These are phyloP conservation scores for Cheilosia impressa DNA, from an alignment of 2,888 invertebrate species.

Conservation along the genomic window DNA sequence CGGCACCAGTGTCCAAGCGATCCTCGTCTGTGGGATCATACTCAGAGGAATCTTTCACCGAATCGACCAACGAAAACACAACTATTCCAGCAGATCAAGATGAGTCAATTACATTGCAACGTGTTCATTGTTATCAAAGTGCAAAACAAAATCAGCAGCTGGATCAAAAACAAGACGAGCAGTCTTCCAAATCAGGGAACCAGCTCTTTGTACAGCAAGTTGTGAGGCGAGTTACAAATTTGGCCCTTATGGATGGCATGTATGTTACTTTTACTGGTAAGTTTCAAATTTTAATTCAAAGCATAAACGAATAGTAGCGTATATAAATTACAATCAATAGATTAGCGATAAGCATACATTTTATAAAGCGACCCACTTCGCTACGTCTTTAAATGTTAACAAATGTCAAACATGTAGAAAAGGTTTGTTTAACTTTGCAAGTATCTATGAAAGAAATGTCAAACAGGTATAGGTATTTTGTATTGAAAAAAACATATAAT, in stretches of 20 bases:
- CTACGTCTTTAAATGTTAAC: too few species aligned
- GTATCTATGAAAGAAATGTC: too few species aligned
- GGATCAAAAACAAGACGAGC: background rate
- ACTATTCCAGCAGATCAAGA: conserved; percentile 7
- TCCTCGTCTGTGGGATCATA: conserved; percentile 24
- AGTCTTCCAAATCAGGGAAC: background rate
- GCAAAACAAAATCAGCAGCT: conserved; percentile 7
- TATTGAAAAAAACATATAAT: too few species aligned
- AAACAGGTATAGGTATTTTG: too few species aligned
- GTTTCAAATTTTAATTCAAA: background rate
- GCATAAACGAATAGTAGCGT: background rate
- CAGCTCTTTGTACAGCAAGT: background rate
- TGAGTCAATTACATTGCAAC: conserved; percentile 18
- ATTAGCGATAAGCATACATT: too few species aligned
- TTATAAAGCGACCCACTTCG: too few species aligned
- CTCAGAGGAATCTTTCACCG: conserved; percentile 19
- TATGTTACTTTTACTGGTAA: conserved; percentile 57
- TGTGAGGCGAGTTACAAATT: background rate
- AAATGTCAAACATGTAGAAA: too few species aligned
- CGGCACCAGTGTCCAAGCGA: conserved; percentile 5
- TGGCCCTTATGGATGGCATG: conserved; percentile 34
- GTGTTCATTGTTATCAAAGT: conserved; percentile 12
- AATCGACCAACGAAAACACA: conserved; percentile 13
- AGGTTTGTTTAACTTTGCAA: too few species aligned
- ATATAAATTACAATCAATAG: too few species aligned